Base-by-base conservation (phyloP, 2,888 invertebrate species). In the Drosophila subsilvestris region DNA sequence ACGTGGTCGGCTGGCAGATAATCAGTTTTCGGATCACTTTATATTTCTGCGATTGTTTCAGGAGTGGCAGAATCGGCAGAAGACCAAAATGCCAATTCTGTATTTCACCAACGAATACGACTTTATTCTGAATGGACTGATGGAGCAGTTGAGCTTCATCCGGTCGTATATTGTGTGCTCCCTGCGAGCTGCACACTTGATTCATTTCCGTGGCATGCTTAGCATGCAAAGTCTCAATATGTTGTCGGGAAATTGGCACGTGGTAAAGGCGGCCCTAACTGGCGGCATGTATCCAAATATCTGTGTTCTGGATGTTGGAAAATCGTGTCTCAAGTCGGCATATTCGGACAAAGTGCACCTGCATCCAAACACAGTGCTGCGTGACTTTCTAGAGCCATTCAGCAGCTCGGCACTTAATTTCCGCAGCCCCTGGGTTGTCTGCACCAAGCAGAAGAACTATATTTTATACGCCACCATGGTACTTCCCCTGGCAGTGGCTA, bases 1-100 rank as follows among this genome's bases (percentile, higher is more conserved):
- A 48, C 73, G 72, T 1, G 12, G 45, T 0, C 94, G 94, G 2
- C 94, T 98, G 75, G 94, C 96, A 0, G 94, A 95, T 0, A 95
- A 95, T 32, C 95, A 97, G 18, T 95, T 94, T 83, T 98, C 98
- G 66, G 99, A 99, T 91, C 98, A 99, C 90, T 95, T 98, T 94
- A 94, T 95, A 12, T 92, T 97, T 59, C 92, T 99, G 20, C 93
- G 97, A 69, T 95, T 96, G 0, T 88, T 66, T 50, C 63, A 80
- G 47, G 74, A 88, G 47, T 85, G 84, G 84, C 75, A 88, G 5
- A 27, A 7, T 1, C 48, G 55, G 1, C 32, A 75, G 8, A 54
- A 43, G 1, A 57, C 66, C 37, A 62, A 68, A 20, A 10, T 20
- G 0, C 27, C 58, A 0, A 50, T 65, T 1, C n/a, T 80, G 1